Evolutionary conservation across 1,140 invertebrate genomes (phyloP).

Genomic region (Teleopsis dalmanni): DNA sequence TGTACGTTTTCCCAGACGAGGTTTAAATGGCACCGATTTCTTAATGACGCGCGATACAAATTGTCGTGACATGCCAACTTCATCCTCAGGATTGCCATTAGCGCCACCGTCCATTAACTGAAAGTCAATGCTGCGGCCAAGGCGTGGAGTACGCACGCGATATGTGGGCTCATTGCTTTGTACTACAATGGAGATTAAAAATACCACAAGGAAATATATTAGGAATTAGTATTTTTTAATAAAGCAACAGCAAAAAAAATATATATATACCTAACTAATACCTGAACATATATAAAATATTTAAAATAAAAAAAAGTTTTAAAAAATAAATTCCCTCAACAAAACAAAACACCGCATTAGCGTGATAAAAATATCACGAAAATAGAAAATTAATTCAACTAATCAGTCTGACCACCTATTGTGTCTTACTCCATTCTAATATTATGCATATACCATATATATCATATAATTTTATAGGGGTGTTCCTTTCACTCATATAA

Average conservation of each 20-base stretch:
- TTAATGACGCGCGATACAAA: constrained; percentile 37
- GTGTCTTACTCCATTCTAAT: too few species aligned
- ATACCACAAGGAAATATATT: neutral
- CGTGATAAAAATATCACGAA: too few species aligned
- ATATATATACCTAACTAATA: neutral
- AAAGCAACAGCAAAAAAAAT: too few species aligned
- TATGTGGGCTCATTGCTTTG: constrained; percentile 30
- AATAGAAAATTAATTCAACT: too few species aligned
- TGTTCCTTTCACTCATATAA: too few species aligned
- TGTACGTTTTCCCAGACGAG: constrained; percentile 39
- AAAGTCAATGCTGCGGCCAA: constrained; percentile 41
- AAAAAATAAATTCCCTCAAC: too few species aligned
- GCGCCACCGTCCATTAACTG: constrained; percentile 18
- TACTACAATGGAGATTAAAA: constrained; percentile 14
- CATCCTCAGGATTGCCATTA: constrained; percentile 17
- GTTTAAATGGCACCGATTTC: constrained; percentile 42
- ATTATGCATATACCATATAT: too few species aligned
- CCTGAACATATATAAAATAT: neutral
- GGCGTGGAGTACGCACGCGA: constrained; percentile 38
- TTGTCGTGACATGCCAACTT: constrained; percentile 18
- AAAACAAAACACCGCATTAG: too few species aligned
- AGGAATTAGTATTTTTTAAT: too few species aligned
- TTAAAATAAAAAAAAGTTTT: neutral
- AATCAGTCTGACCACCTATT: too few species aligned
- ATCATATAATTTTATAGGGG: too few species aligned